Base-by-base conservation (phyloP, 2,888 invertebrate species). In the Troides aeacus region DNA sequence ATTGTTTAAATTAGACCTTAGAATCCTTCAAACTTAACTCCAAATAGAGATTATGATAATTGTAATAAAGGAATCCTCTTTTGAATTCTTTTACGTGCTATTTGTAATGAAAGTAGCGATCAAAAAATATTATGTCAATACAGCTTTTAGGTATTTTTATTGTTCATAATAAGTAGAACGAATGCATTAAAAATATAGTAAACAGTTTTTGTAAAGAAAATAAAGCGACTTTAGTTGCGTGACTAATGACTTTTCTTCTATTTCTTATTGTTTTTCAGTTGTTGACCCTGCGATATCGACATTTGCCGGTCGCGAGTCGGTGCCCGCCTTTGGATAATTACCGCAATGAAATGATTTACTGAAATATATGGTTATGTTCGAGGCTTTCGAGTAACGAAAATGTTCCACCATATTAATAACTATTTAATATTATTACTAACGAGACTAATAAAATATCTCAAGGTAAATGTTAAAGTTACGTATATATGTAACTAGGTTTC, bases 191-290 rank as follows among this genome's bases (percentile, higher is more conserved):
- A 80, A 73, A 75, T 73, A 83, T 79, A 77, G 78, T 73, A 76
- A 81, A 69, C 72, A 74, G 67, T 66, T 63, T 70, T 70, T 70
- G 64, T 70, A 57, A 36, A 59, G 70, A 57, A 67, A 71, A 73
- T 76, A 73, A 72, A 74, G 62, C 70, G 39, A 77, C 81, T 78
- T 77, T 76, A 83, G 74, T 90, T 81, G 90, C 89, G 90, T 91
- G 90, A 90, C 90, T 88, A 87, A 88, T 88, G 87, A 84, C 83
- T 81, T 87, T 89, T 88, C 83, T 89, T 85, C 82, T 84, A 84
- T 85, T 87, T 89, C 89, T 89, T 89, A 90, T 90, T 90, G 89
- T 91, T 90, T 90, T 88, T 84, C 84, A 88, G 87, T 82, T 85
- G 88, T 85, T 89, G 89, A 88, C 89, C 90, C 88, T 80, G 75